A percentile compares a stretch with the other conserved stretches of the same genome.
Evolutionary conservation across 2,888 invertebrate species (phyloP).

Genomic region (Toxonevra muliebris): DNA sequence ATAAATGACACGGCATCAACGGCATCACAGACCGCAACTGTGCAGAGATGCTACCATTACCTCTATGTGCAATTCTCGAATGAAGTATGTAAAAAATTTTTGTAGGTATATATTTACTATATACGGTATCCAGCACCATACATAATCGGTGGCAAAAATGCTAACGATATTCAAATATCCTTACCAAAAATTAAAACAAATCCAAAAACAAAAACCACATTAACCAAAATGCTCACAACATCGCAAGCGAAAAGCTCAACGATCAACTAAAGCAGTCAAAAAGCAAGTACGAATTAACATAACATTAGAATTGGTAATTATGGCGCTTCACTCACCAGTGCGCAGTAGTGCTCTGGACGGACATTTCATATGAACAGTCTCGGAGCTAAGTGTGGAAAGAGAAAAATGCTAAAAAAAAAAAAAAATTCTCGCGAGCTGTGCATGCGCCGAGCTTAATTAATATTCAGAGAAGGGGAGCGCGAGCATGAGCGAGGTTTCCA

Average conservation of each 20-base stretch:
- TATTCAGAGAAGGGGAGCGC: conserved; percentile 44
- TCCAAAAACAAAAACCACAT: conserved; percentile 18
- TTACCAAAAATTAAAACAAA: conserved; percentile 7
- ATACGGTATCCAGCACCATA: background rate
- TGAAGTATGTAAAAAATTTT: too few species aligned
- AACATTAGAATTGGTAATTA: conserved; percentile 64
- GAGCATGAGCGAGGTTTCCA: conserved; percentile 4
- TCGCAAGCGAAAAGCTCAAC: background rate
- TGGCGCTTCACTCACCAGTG: conserved; percentile 24
- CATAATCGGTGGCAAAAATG: conserved; percentile 18
- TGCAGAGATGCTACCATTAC: too few species aligned
- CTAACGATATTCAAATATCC: conserved; percentile 15
- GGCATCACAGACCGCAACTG: conserved; percentile 11
- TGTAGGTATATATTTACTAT: too few species aligned
- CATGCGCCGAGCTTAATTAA: conserved; percentile 60
- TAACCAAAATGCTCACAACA: background rate
- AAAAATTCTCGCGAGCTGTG: conserved; percentile 43
- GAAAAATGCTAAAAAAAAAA: too few species aligned
- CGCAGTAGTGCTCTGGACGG: background rate
- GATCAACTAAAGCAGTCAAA: conserved; percentile 28
- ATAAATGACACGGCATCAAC: conserved; percentile 7
- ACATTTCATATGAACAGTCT: background rate
- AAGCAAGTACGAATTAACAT: conserved; percentile 55
- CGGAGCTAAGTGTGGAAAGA: too few species aligned
- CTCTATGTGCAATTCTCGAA: too few species aligned